Evolutionary conservation across 92 coral and sea anemone species (phyloP).

Genomic region (Galaxea fascicularis): DNA sequence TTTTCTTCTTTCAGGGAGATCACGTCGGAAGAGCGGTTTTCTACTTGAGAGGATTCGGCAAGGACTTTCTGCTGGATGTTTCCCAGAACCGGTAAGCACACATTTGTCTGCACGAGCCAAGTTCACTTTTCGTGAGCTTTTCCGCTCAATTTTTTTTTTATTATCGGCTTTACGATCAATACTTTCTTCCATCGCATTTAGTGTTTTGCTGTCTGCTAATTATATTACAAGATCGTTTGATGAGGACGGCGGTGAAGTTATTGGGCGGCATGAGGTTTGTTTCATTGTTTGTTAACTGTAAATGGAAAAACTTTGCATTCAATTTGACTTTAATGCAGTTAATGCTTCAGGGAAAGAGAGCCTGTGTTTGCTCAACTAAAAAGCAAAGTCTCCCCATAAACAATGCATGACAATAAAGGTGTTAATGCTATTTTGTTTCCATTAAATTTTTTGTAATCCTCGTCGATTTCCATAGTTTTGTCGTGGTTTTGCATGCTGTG

Average conservation of each 20-base stretch:
- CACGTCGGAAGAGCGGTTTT: slow-evolving; percentile 57
- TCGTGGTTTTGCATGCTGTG: neutral
- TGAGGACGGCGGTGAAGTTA: slow-evolving; percentile 38
- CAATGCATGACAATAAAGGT: slow-evolving; percentile 13
- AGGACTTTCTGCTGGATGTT: slow-evolving; percentile 63
- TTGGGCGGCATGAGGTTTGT: slow-evolving; percentile 29
- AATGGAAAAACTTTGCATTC: neutral
- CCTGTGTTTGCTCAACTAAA: slow-evolving; percentile 21
- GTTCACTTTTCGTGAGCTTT: slow-evolving; percentile 7
- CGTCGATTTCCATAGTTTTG: neutral
- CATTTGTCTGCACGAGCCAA: neutral
- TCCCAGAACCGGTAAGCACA: slow-evolving; percentile 68
- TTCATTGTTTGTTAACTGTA: neutral
- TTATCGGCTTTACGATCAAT: neutral
- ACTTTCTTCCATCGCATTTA: slow-evolving; percentile 1
- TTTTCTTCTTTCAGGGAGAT: slow-evolving; percentile 49
- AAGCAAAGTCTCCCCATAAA: neutral
- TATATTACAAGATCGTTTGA: slow-evolving; percentile 45
- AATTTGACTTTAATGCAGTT: neutral
- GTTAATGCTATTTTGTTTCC: slow-evolving; percentile 16
- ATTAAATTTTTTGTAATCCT: neutral
- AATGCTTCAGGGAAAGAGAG: neutral
- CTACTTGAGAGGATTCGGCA: slow-evolving; percentile 65
- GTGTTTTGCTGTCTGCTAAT: slow-evolving; percentile 40
- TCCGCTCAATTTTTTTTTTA: neutral